Evolutionary conservation across 2,888 invertebrate genomes (phyloP), one percentile per base, ranked within the genome.

Genomic region (Erebia epiphron): DNA sequence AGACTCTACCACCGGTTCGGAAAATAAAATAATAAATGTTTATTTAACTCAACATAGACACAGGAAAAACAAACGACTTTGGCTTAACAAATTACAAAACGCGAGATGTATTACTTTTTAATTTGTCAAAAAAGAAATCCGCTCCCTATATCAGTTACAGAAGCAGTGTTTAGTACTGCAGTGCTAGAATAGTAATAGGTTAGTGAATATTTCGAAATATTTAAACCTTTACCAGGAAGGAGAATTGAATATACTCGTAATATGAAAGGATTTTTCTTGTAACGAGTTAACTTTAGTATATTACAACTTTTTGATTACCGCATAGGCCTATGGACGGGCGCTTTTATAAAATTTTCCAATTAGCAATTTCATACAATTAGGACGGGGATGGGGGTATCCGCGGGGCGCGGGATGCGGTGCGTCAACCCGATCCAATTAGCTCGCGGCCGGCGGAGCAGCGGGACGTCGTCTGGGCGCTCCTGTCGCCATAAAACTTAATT

Each of bases 401-500:
- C 71, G 73, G 68, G 77, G 68, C 74, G 77, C 74, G 79, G 77
- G 77, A 41, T 58, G 80, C 86, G 86, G 84, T 85, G 87, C 91
- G 92, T 92, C 92, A 92, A 92, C 92, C 91, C 92, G 92, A 91
- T 91, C 92, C 92, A 93, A 93, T 93, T 93, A 93, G 92, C 90
- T 88, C 86, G 93, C 89, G 92, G 92, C 92, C 91, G 90, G 89
- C 90, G 87, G 85, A 86, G 89, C 90, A 88, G 86, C 89, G 91
- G 91, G 91, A 89, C 90, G 91, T 85, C 83, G 83, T 84, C 80
- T 79, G 80, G 79, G 88, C 90, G 87, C 88, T 87, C 87, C 92
- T 91, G 94, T 93, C 93, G 91, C 93, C 92, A 93, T 93, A 94
- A 94, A 94, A 93, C 94, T 94, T 94, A 93, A 94, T 94, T 94